Evolutionary conservation across 2,888 invertebrate species (phyloP), one percentile per base, ranked within the genome.

Genomic region (Fragum whitleyi): DNA sequence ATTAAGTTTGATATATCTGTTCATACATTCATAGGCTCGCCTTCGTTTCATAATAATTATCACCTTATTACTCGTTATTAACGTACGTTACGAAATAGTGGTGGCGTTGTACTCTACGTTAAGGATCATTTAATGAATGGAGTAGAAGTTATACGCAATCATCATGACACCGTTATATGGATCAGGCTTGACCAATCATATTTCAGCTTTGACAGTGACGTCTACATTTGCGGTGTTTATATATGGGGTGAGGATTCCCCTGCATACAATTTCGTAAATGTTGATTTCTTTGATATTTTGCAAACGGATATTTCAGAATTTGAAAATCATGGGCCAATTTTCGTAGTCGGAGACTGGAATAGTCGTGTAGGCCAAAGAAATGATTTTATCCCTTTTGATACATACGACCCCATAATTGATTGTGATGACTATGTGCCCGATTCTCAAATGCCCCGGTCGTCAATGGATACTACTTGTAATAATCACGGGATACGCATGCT

Each of bases 201-300:
- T 67, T 79, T 79, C 70, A 26, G 74, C 29, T 28, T 62, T 61
- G 53, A 68, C n/a, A 23, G 42, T n/a, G 81, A 81, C 55, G 32
- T 77, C 21, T 77, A 77, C 53, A 26, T 77, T 2, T 73, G 81
- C 65, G 77, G 76, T 23, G n/a, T 51, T 29, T 81, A 81, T 61
- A 55, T 73, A 16, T 81, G 81, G 81, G 32, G 77, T 11, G 42
- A 81, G 32, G 81, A 74, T 36, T 81, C 77, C 0, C 77, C 77
- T 51, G 74, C 68, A 16, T 75, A 78, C 61, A 74, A 78, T 53
- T 28, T 23, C 39, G 21, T 70, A n/a, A 59, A 67, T 61, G 47
- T 73, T 29, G 74, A 81, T 32, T 23, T 77, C 16, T 77, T 77
- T 47, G 55, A 77, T 29, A 32, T 74, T 16, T 29, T 81, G 19